Evolutionary conservation across 92 coral and sea anemone genomes (phyloP).

Genomic region (Epizoanthus rinbou): DNA sequence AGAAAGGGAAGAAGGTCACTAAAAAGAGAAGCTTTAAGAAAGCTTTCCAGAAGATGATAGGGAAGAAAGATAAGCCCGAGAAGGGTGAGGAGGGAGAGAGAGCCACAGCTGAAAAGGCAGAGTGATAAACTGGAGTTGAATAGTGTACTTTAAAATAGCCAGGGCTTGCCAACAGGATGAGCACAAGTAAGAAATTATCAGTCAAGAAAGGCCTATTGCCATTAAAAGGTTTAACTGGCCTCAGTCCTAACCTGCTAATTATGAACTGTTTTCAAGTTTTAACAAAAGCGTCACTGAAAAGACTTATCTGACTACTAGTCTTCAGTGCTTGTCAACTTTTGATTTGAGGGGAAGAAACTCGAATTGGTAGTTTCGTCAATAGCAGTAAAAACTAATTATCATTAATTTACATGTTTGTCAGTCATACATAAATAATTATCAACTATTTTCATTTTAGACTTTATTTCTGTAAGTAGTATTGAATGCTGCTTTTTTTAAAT

Average conservation of each 20-base stretch:
- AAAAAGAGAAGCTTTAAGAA: slow-evolving; percentile 34
- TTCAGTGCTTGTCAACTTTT: slow-evolving; percentile 13
- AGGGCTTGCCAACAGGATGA: slow-evolving; percentile 16
- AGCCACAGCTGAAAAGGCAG: slow-evolving; percentile 15
- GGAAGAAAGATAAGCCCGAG: slow-evolving; percentile 33
- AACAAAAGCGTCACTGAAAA: neutral
- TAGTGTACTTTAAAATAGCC: slow-evolving; percentile 11
- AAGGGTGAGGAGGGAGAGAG: slow-evolving; percentile 38
- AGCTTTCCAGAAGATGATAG: slow-evolving; percentile 27
- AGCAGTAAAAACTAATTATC: neutral
- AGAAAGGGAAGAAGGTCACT: slow-evolving; percentile 36
- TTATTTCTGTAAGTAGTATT: slow-evolving; percentile 1
- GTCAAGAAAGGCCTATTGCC: neutral
- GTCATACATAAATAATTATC: neutral
- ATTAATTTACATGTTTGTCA: neutral
- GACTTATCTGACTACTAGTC: neutral
- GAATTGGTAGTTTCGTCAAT: neutral
- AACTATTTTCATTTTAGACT: neutral
- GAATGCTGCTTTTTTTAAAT: slow-evolving; percentile 4
- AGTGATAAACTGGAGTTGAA: slow-evolving; percentile 1
- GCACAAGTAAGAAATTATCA: neutral
- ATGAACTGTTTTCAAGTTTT: slow-evolving; percentile 5
- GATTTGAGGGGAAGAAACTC: neutral
- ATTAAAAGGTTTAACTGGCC: slow-evolving; percentile 11
- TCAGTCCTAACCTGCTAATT: slow-evolving; percentile 17